Evolutionary conservation across 2,888 invertebrate species (phyloP), one percentile per base, ranked within the genome.

Genomic region (Argynnis bischoffii): DNA sequence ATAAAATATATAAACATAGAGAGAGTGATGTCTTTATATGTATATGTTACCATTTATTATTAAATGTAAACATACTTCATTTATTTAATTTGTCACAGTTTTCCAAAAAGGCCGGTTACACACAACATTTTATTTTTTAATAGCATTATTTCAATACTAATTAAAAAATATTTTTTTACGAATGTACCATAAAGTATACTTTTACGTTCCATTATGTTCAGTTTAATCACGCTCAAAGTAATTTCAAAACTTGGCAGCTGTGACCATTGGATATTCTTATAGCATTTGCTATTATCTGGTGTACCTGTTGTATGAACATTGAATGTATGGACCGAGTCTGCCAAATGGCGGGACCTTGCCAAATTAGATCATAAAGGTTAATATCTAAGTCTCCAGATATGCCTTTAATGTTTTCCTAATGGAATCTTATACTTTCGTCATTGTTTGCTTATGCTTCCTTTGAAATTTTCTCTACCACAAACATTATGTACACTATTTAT

Each of bases 281-380:
- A 51, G 50, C 55, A 55, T 63, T 47, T 35, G 70, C 71, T 57
- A 74, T 72, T 72, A 71, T 69, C 74, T 73, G 71, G 68, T 55
- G 79, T 85, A 86, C 86, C 86, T 86, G 86, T 83, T 82, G 84
- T 81, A 77, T 78, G 78, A 75, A 77, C 79, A 80, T 81, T 80
- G 80, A 81, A 82, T 80, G 79, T 77, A 64, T 59, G 63, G 77
- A 67, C 67, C 71, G 64, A 77, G 72, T 16, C 78, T 88, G 89
- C 89, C 89, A 89, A 89, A 89, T 83, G 81, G 80, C 79, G 76
- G 72, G 63, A 53, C 72, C 80, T 74, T 87, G 90, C 90, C 90
- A 90, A 90, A 90, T 88, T 85, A 85, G 79, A 82, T 85, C 86
- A 81, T 90, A 86, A 88, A 90, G 90, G 90, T 89, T 88, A 88